A percentile compares a stretch with the other conserved stretches of the same genome.
Conservation (phyloP, 2,797 vertebrate species). For the Emys orbicularis region DNA sequence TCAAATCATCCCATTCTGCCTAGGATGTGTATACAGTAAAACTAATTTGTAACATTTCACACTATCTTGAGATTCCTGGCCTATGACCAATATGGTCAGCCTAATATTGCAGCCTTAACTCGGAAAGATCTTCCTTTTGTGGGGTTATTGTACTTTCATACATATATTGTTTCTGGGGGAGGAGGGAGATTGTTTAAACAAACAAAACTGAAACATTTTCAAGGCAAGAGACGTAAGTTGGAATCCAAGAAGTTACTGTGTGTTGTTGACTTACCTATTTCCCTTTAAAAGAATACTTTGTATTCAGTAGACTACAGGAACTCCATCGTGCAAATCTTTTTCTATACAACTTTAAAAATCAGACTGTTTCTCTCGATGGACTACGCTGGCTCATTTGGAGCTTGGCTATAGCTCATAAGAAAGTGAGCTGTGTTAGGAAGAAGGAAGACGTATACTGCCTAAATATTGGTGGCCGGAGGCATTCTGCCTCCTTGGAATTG, state of each 20-base stretch:
- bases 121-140: background rate
- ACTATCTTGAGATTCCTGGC: background rate
- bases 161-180: background rate
- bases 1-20: background rate
- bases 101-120: constrained; percentile 6
- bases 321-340: background rate
- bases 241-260: background rate
- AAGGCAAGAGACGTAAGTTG: background rate
- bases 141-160: background rate
- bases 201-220: background rate
- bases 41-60: background rate
- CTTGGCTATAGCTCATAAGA: background rate
- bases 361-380: fast-evolving
- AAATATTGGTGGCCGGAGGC: background rate
- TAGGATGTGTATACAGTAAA: background rate
- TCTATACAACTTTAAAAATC: background rate
- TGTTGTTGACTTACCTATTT: background rate
- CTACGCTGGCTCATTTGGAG: background rate
- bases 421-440: background rate
- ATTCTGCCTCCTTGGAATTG: background rate
- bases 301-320: background rate
- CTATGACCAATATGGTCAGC: background rate
- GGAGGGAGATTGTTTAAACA: background rate
- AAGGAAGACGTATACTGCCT: too few species aligned
- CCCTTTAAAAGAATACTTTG: background rate